Percentiles rank a stretch among this genome's conserved stretches.
These are phyloP conservation scores for Anolis apletophallus DNA, from an alignment of 2,797 vertebrate species.

Conservation along the genomic window DNA sequence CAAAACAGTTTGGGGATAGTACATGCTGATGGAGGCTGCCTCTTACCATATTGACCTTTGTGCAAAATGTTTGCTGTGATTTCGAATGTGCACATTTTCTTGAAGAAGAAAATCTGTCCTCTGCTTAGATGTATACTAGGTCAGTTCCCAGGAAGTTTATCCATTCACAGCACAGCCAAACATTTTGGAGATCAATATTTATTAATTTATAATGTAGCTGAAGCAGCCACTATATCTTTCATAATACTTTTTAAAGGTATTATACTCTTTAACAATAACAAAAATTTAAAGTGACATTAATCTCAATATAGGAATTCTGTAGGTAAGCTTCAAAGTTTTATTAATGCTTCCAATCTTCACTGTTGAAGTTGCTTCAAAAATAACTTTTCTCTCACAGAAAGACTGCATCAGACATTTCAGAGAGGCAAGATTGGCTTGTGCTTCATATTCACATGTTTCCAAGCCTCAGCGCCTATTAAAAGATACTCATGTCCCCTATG, in stretches of 20 bases:
- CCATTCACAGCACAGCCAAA: neutral
- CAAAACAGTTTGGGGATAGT: constrained; percentile 59
- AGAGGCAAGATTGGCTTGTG: neutral
- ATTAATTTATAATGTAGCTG: neutral
- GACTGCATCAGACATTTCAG: neutral
- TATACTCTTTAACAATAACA: neutral
- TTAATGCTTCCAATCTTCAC: neutral
- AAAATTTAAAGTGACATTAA: constrained; percentile 8
- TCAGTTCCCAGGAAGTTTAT: neutral
- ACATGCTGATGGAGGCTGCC: constrained; percentile 67
- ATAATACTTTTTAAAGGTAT: neutral
- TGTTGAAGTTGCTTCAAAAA: constrained; percentile 1
- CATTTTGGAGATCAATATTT: neutral
- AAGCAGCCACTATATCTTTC: neutral
- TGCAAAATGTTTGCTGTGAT: constrained; percentile 62
- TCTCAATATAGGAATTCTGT: constrained; percentile 11
- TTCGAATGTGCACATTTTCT: constrained; percentile 38
- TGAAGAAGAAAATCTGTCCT: constrained; percentile 38
- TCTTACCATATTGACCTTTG: constrained; percentile 42
- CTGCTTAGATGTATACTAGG: constrained; percentile 3
- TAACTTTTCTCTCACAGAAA: neutral
- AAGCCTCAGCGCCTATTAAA: neutral
- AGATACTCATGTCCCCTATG: neutral
- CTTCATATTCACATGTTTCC: neutral
- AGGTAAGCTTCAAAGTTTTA: neutral